phyloP scores from a whole-genome alignment of 92 coral and sea anemone species.

The Scolanthus callimorphus region DNA sequence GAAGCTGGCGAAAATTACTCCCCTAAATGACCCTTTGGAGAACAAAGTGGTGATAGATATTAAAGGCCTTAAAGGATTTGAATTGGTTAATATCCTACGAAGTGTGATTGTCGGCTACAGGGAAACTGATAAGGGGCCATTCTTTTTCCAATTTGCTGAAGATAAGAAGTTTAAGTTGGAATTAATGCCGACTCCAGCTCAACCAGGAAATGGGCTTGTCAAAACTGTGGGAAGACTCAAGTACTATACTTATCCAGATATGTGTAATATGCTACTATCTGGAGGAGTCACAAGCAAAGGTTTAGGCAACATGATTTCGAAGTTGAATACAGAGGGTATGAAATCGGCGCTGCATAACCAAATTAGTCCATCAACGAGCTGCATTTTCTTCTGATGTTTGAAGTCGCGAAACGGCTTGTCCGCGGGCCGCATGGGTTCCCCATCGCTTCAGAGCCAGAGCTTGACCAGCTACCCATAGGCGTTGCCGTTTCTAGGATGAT shows the following conservation, averaged over 20 bases:
- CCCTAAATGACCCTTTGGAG: conserved; percentile 33
- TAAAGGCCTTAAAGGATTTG: conserved; percentile 66
- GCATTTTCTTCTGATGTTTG: conserved; percentile 78
- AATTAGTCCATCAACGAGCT: conserved; percentile 92
- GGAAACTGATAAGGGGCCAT: conserved; percentile 61
- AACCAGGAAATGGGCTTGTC: conserved; percentile 77
- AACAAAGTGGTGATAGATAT: conserved; percentile 38
- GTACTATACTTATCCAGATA: conserved; percentile 72
- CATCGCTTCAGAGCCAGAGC: conserved; percentile 66
- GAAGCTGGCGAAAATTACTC: conserved; percentile 11
- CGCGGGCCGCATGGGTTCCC: conserved; percentile 71
- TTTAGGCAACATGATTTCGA: conserved; percentile 72
- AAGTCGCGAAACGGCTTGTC: conserved; percentile 80
- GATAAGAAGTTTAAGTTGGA: conserved; percentile 83
- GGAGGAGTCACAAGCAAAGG: conserved; percentile 84
- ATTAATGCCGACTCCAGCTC: conserved; percentile 69
- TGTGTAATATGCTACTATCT: conserved; percentile 54
- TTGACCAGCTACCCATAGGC: conserved; percentile 70
- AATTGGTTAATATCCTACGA: conserved; percentile 60
- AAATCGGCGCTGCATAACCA: conserved; percentile 80
- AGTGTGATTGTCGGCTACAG: conserved; percentile 52
- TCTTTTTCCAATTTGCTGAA: conserved; percentile 74
- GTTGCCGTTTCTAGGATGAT: conserved; percentile 64
- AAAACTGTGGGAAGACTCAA: conserved; percentile 80
- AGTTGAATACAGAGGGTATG: conserved; percentile 74